phyloP scores from a whole-genome alignment of 2,888 invertebrate species.

The Caenorhabditis sp. region DNA sequence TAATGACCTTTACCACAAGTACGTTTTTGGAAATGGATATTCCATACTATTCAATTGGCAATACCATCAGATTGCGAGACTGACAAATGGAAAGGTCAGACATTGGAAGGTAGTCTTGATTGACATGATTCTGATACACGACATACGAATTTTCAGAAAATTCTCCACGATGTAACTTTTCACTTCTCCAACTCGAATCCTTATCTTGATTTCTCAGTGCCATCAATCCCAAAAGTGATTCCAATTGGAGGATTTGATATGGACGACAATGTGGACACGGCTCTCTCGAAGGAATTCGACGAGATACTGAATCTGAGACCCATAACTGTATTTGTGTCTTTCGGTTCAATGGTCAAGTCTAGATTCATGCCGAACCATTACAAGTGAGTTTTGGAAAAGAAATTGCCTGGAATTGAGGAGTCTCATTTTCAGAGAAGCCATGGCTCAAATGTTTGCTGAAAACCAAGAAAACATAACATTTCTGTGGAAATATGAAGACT shows the following conservation, averaged over 20 bases:
- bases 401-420: neutral
- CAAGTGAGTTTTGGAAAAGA: conserved; percentile 2
- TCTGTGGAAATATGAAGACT: conserved; percentile 57
- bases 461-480: conserved; percentile 41
- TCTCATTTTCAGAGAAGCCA: conserved; percentile 7
- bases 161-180: conserved; percentile 53
- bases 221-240: conserved; percentile 57
- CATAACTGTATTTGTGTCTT: conserved; percentile 40
- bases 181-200: conserved; percentile 65
- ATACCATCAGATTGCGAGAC: conserved; percentile 22
- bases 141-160: conserved; percentile 14
- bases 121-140: neutral
- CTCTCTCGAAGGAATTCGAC: neutral
- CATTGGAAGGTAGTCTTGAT: conserved; percentile 43
- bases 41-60: conserved; percentile 44
- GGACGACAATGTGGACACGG: neutral
- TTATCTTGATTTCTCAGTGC: conserved; percentile 52
- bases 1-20: conserved; percentile 43
- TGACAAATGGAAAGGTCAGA: conserved; percentile 40
- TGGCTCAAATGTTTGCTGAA: conserved; percentile 31
- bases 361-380: conserved; percentile 43
- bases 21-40: conserved; percentile 37
- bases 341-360: conserved; percentile 52
- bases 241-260: conserved; percentile 63
- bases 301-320: conserved; percentile 14